Base-by-base conservation (phyloP, 2,113 vertebrate species). In the Mellivora capensis region DNA sequence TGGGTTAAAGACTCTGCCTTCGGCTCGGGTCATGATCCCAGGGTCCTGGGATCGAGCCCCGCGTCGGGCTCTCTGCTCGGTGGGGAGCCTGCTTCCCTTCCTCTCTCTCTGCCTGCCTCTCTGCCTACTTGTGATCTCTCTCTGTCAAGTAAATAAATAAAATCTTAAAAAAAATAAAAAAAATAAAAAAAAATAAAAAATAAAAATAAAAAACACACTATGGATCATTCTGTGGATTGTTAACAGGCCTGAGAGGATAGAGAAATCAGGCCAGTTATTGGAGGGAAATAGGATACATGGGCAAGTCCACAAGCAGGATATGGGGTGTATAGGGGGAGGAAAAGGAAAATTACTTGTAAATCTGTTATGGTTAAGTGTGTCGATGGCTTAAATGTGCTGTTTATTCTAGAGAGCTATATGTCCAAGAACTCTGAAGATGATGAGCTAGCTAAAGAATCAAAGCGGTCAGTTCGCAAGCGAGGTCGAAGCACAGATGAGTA, bases 351-450 rank as follows among this genome's bases (percentile, higher is more conserved):
- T 77, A 64, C 31, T 82, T 82, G 49, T 52, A n/a, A 83, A n/a
- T 91, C 23, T 20, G 21, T 42, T 93, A 47, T 81, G 0, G 57
- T 96, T 86, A 27, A 74, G 80, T 88, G 86, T 98, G 95, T 95
- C 98, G 98, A 97, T 42, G 80, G 95, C 91, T 98, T 98, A 94
- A 98, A 98, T 99, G 87, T 99, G 96, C 97, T 98, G n/a, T 98
- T 98, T 97, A 21, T 99, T 99, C 57, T 98, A 99, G 99, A 99
- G 98, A 99, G 99, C 98, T 99, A 98, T 97, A 69, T 98, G 61
- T 98, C 99, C 7, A 99, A 99, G 98, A 99, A 99, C 93, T 99
- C 99, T 0, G 99, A 99, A 86, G 99, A 99, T 1, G 99, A 99
- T 0, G 98, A 99, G 62, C 97, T 98, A 47, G 96, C 97, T 21